Conservation (phyloP, 1,140 invertebrate genomes). For the Galleria mellonella region DNA sequence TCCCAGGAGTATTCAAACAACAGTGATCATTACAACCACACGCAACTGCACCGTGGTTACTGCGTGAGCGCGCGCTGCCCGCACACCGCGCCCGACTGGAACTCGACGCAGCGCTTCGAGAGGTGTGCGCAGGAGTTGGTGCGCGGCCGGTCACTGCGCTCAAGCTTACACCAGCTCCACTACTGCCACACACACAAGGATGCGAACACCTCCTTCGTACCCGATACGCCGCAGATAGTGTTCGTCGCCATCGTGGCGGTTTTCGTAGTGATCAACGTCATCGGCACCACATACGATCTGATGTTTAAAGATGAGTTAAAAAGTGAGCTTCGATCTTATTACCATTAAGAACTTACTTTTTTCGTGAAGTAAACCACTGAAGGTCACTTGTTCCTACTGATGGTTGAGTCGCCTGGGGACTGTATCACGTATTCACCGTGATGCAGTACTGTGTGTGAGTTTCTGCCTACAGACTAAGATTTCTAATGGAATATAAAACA, state of each 20-base stretch:
- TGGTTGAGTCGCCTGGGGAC: no score
- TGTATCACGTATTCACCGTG: no score
- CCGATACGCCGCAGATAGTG: conserved; percentile 14
- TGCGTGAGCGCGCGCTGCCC: conserved; percentile 28
- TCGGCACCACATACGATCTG: conserved; percentile 36
- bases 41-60: conserved; percentile 31
- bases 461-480: no score
- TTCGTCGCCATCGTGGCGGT: conserved; percentile 17
- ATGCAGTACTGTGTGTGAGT: no score
- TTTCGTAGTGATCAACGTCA: conserved; percentile 22
- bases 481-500: no score
- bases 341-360: no score
- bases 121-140: conserved; percentile 28
- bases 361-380: no score
- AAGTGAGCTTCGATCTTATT: conserved; percentile 21
- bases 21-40: conserved; percentile 32
- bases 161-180: conserved; percentile 13
- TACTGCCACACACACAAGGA: conserved; percentile 18
- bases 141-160: conserved; percentile 18
- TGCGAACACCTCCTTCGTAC: conserved; percentile 1
- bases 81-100: not conserved
- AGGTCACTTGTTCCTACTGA: no score
- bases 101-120: conserved; percentile 2
- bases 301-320: conserved; percentile 12
- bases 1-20: conserved; percentile 26